Base-by-base conservation (phyloP, 2,888 invertebrate genomes). In the Drosophila cracens region DNA sequence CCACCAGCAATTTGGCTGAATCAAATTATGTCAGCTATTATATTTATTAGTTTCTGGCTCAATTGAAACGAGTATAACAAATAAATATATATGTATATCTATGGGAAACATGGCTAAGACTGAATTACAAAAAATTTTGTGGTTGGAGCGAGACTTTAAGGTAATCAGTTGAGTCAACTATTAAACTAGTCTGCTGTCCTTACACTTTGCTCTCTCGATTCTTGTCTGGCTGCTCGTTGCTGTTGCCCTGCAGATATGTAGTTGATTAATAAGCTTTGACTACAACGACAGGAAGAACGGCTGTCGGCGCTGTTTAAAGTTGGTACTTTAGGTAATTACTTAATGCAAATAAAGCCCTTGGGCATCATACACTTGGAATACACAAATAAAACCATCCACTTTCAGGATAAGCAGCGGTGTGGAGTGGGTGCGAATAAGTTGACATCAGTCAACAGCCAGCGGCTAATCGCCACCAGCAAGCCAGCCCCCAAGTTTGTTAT, bases 331-430 rank as follows among this genome's bases (percentile, higher is more conserved):
- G 79, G 81, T 84, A 84, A 84, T 87, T 85, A 83, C 81, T 73
- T 82, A 85, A 84, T 83, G 86, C 74, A 87, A 84, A 82, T 81
- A 75, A 73, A 81, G 70, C 69, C 83, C 74, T 36, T 43, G 63
- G 61, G 82, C 79, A 27, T 49, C 58, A 59, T 70, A 61, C 66
- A 63, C 67, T 81, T 58, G 58, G 76, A 74, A 82, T 74, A 79
- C 74, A 83, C 21, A 46, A 21, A 46, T 13, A 85, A 83, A 83
- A 70, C 66, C 81, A 78, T 59, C 69, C 64, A 81, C 72, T 74
- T 65, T 58, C 18, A n/a, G 27, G 7, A 13, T 1, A 2, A 16
- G 8, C 27, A 21, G 18, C 21, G 3, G 10, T 21, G 51, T 2
- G 8, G n/a, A 27, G 33, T 11, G 51, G 18, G 33, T 13, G 4